Evolutionary conservation across 2,888 invertebrate genomes (phyloP).

Genomic region (Heterodera filipjevi): DNA sequence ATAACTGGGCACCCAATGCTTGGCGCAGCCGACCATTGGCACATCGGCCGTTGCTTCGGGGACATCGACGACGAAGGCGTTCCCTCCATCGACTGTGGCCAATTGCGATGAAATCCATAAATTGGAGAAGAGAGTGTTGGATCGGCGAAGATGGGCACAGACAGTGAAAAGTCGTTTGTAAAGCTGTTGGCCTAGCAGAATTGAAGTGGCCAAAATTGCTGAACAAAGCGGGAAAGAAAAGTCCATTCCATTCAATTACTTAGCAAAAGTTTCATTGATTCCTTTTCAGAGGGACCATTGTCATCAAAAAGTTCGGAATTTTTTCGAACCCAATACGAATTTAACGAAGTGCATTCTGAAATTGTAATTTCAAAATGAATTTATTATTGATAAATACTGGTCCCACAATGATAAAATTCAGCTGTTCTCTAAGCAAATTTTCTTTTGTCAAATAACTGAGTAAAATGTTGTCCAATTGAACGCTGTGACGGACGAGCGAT

Average conservation of each 20-base stretch:
- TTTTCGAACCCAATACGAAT: background rate
- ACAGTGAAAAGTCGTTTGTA: background rate
- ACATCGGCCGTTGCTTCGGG: too few relatives aligned
- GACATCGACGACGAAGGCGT: background rate
- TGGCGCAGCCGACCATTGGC: too few relatives aligned
- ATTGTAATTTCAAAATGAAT: too few relatives aligned
- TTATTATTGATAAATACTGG: too few relatives aligned
- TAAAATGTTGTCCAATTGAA: background rate
- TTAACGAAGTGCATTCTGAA: background rate
- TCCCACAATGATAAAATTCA: background rate
- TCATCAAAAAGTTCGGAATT: background rate
- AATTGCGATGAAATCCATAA: background rate
- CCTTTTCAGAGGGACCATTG: background rate
- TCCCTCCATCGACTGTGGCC: too few relatives aligned
- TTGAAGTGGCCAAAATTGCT: constrained; percentile 3
- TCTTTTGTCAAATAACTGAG: background rate
- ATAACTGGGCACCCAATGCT: background rate
- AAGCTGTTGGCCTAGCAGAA: background rate
- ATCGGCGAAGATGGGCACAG: background rate
- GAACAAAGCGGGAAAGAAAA: background rate
- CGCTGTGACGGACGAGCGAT: background rate
- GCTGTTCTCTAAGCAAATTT: background rate
- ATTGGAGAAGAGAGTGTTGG: background rate
- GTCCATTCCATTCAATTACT: background rate
- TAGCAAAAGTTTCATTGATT: background rate